A percentile compares a stretch with the other conserved stretches of the same genome.
These are phyloP conservation scores for Geotrupes spiniger DNA, from an alignment of 2,888 invertebrate genomes.

Conservation along the genomic window DNA sequence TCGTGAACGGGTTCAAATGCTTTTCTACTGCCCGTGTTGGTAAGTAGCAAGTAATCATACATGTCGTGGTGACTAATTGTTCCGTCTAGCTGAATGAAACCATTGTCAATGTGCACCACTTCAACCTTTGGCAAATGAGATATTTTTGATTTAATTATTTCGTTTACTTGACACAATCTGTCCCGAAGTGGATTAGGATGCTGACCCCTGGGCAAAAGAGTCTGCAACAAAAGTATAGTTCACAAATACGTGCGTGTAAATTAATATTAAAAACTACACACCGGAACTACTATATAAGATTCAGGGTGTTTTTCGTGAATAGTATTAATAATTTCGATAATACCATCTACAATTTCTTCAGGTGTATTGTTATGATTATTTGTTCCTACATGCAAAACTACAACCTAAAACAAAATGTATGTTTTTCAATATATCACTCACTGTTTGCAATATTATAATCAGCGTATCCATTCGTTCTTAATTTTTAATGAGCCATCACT, in stretches of 20 bases:
- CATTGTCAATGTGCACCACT: constrained; percentile 75
- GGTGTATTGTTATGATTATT: constrained; percentile 80
- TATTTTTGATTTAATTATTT: constrained; percentile 64
- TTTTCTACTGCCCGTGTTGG: constrained; percentile 82
- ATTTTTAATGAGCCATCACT: no score
- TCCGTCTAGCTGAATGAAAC: constrained; percentile 74
- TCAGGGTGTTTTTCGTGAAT: constrained; percentile 76
- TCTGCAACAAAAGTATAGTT: constrained; percentile 57
- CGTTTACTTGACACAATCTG: constrained; percentile 74
- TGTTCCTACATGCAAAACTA: constrained; percentile 84
- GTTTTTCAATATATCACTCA: neutral
- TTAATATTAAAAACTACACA: constrained; percentile 52
- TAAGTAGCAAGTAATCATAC: constrained; percentile 87
- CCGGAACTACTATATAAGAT: constrained; percentile 81
- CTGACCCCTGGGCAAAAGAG: constrained; percentile 84
- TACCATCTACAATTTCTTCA: constrained; percentile 79
- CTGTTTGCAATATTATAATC: no score
- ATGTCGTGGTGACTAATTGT: constrained; percentile 86
- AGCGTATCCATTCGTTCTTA: no score
- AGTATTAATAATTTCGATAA: constrained; percentile 71
- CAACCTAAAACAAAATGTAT: constrained; percentile 59
- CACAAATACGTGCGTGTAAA: constrained; percentile 15
- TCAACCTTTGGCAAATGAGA: constrained; percentile 65
- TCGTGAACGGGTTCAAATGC: constrained; percentile 84
- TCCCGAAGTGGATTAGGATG: constrained; percentile 78